Evolutionary conservation across 2,797 vertebrate genomes (phyloP).

Genomic region (Fringilla coelebs): DNA sequence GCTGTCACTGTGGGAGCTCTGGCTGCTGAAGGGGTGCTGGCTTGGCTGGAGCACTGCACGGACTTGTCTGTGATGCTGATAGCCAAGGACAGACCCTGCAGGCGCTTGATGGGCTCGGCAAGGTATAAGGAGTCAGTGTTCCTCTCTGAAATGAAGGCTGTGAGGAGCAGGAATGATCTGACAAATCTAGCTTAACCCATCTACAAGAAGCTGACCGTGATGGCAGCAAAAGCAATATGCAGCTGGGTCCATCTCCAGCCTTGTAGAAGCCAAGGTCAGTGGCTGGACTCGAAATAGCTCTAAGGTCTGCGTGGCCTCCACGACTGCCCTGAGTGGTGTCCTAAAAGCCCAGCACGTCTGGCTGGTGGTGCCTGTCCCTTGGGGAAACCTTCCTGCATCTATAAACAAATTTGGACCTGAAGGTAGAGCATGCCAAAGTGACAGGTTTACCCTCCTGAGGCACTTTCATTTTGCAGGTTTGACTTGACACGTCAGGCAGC

Average conservation of each 20-base stretch:
- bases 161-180: background rate
- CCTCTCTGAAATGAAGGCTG: background rate
- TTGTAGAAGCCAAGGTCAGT: background rate
- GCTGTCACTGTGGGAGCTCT: background rate
- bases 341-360: background rate
- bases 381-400: background rate
- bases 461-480: constrained; percentile 13
- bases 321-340: accelerated
- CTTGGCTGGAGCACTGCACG: background rate
- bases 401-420: background rate
- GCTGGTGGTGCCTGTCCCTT: background rate
- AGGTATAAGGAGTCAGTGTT: background rate
- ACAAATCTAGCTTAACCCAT: background rate
- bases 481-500: background rate
- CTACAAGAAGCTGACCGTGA: background rate
- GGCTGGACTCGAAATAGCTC: background rate
- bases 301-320: background rate
- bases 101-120: background rate
- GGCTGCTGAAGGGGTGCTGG: background rate
- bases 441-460: constrained; percentile 33
- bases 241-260: background rate
- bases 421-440: background rate
- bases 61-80: background rate
- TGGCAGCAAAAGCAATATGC: background rate
- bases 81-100: background rate